phyloP scores from a whole-genome alignment of 37 sponge, comb jelly and placozoan genomes.

The Chondrilla cf. caribensis region DNA sequence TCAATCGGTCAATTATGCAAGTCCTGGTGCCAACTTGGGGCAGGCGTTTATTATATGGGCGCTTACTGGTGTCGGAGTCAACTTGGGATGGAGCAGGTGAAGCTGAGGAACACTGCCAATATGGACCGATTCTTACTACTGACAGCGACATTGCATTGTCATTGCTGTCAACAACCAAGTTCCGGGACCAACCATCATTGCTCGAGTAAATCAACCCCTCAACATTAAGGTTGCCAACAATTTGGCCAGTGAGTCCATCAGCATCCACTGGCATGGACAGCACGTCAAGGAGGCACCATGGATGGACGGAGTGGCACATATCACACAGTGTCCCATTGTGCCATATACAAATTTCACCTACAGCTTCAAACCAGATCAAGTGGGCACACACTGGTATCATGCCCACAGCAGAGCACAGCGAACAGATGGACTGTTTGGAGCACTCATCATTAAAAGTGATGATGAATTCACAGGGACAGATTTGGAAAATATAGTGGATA shows the following conservation, averaged over 20 bases:
- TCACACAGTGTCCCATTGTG: constrained; percentile 65
- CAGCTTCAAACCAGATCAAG: constrained; percentile 49
- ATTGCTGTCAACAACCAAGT: constrained; percentile 25
- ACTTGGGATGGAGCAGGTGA: too few species aligned
- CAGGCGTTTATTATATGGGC: too few species aligned
- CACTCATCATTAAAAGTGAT: constrained; percentile 48
- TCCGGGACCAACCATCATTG: constrained; percentile 12
- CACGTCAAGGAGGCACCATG: constrained; percentile 55
- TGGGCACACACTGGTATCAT: constrained; percentile 87
- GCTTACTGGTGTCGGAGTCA: too few species aligned
- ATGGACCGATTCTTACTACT: too few species aligned
- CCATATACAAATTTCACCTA: constrained; percentile 53
- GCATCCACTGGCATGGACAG: constrained; percentile 89
- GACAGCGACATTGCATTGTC: neutral
- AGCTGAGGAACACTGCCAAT: too few species aligned
- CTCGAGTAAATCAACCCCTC: neutral
- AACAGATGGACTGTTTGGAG: constrained; percentile 77
- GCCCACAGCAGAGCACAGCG: constrained; percentile 73
- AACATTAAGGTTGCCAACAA: constrained; percentile 45
- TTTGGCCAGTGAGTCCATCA: constrained; percentile 49
- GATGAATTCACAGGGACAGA: neutral
- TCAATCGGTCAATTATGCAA: too few species aligned
- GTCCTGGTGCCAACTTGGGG: too few species aligned
- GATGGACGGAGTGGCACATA: constrained; percentile 77
- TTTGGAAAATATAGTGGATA: neutral